These are phyloP conservation scores for Syngnathus rostellatus DNA, from an alignment of 2,797 vertebrate genomes.

Conservation along the genomic window DNA sequence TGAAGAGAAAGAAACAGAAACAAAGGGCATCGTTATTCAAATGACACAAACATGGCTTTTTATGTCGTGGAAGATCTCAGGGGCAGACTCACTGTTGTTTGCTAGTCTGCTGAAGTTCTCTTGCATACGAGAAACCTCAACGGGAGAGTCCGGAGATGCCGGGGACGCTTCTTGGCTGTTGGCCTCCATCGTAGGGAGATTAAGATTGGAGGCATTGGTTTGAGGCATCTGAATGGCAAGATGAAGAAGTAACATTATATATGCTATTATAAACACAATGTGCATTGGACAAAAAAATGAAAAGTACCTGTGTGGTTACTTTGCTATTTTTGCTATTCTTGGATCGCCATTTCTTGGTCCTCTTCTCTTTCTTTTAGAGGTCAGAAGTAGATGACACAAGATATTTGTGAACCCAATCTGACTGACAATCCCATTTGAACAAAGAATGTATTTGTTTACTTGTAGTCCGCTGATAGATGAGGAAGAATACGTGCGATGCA, in stretches of 20 bases:
- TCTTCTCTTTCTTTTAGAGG: slow-evolving; percentile 91
- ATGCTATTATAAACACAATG: too few species aligned
- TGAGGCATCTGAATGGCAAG: slow-evolving; percentile 51
- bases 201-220: slow-evolving; percentile 86
- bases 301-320: slow-evolving; percentile 71
- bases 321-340: slow-evolving; percentile 85
- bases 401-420: not conserved
- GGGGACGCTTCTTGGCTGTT: slow-evolving; percentile 76
- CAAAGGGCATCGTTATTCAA: slow-evolving; percentile 8
- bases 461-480: slow-evolving; percentile 87
- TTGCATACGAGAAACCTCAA: slow-evolving; percentile 83
- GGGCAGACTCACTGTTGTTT: slow-evolving; percentile 75
- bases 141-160: slow-evolving; percentile 82
- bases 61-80: not conserved
- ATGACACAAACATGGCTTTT: slow-evolving; percentile 33
- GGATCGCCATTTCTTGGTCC: slow-evolving; percentile 82
- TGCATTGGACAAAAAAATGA: not conserved
- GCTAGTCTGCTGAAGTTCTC: slow-evolving; percentile 87
- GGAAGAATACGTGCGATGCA: slow-evolving; percentile 85
- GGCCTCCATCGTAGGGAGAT: slow-evolving; percentile 80
- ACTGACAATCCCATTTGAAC: not conserved
- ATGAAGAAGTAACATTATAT: slow-evolving; percentile 29
- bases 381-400: slow-evolving; percentile 68
- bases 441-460: slow-evolving; percentile 56
- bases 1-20: slow-evolving; percentile 49